Conservation (phyloP, 2,113 vertebrate genomes). For the Phaethon lepturus region DNA sequence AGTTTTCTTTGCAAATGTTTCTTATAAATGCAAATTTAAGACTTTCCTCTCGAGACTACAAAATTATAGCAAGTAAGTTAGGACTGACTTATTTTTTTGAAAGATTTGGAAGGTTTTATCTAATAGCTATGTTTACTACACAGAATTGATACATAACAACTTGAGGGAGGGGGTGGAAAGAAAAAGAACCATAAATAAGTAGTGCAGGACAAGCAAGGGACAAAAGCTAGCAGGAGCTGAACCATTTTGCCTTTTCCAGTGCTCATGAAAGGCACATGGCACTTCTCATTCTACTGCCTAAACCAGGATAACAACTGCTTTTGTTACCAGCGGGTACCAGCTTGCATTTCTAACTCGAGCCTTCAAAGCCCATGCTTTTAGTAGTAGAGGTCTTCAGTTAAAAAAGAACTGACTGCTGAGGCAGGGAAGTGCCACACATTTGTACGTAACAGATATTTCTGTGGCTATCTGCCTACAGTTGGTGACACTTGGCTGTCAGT, state of each 20-base stretch:
- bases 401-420: not conserved
- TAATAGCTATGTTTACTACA: not conserved
- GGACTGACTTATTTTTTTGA: not conserved
- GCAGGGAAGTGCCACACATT: not conserved
- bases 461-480: not conserved
- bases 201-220: not conserved
- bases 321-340: not conserved
- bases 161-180: too few relatives aligned
- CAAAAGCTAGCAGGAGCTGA: not conserved
- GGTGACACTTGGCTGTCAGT: not conserved
- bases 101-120: not conserved
- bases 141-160: not conserved
- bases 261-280: not conserved
- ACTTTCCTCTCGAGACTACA: not conserved
- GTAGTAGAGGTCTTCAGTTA: not conserved
- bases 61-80: not conserved
- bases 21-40: slow-evolving; percentile 27
- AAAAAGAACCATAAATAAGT: not conserved
- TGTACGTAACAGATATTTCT: not conserved
- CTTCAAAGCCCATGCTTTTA: not conserved
- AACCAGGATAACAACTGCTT: not conserved
- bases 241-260: not conserved
- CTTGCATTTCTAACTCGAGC: not conserved
- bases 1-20: not conserved
- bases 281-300: not conserved